Percentiles rank a stretch among this genome's conserved stretches.
Conservation (phyloP, 2,797 vertebrate species). For the Eulemur mongoz region DNA sequence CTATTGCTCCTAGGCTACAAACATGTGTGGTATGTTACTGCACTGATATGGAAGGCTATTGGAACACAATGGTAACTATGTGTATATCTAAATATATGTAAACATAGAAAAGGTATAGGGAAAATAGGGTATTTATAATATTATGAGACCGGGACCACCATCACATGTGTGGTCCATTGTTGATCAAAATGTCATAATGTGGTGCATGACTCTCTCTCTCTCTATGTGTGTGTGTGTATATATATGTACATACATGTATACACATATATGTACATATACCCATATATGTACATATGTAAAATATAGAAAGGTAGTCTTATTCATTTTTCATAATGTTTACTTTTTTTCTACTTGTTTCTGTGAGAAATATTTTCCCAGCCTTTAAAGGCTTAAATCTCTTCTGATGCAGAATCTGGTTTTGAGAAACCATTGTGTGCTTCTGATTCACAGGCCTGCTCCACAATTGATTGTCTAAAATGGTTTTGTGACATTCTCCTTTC, state of each 20-base stretch:
- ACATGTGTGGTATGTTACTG: background rate
- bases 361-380: background rate
- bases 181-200: too few species aligned
- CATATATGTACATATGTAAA: background rate
- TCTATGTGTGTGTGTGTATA: too few species aligned
- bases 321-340: background rate
- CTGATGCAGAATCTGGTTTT: background rate
- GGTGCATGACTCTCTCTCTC: background rate
- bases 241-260: too few species aligned
- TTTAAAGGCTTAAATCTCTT: background rate
- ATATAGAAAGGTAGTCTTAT: background rate
- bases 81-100: background rate
- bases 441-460: background rate
- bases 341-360: background rate
- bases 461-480: background rate
- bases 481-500: background rate
- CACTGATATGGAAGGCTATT: background rate
- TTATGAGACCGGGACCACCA: background rate
- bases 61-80: background rate
- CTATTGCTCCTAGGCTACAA: background rate
- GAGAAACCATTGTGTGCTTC: background rate
- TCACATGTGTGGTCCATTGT: background rate
- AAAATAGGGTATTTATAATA: background rate
- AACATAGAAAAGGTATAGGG: background rate
- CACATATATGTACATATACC: too few species aligned